Percentiles rank a stretch among this genome's conserved stretches.
Evolutionary conservation across 1,140 invertebrate genomes (phyloP).

Genomic region (Caenorhabditis tropicalis): DNA sequence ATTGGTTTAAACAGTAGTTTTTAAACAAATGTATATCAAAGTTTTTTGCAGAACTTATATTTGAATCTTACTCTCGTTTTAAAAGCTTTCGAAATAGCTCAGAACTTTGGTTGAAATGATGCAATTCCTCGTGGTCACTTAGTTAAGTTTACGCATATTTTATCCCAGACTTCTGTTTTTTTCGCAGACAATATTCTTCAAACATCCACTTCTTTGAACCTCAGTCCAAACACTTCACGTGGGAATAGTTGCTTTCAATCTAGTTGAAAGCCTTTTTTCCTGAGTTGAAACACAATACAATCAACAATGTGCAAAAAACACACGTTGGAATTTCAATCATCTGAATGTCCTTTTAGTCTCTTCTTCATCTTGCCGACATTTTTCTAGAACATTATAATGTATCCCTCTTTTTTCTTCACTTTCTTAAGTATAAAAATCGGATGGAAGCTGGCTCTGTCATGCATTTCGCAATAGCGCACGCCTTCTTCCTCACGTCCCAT

Average conservation of each 20-base stretch:
- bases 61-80: too few species aligned
- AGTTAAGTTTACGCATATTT: too few species aligned
- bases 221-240: neutral
- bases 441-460: neutral
- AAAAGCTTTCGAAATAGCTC: too few species aligned
- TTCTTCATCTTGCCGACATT: neutral
- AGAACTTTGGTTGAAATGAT: too few species aligned
- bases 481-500: constrained; percentile 4
- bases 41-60: too few species aligned
- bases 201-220: neutral
- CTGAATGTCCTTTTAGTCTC: neutral
- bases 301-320: neutral
- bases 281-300: neutral
- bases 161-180: too few species aligned
- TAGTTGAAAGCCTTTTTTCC: neutral
- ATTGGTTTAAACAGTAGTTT: neutral
- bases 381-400: neutral
- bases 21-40: too few species aligned
- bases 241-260: neutral
- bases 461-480: constrained; percentile 10
- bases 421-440: constrained; percentile 19
- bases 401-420: neutral
- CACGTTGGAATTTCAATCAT: neutral
- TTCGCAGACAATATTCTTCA: too few species aligned
- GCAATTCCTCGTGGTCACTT: too few species aligned